These are phyloP conservation scores for Batillaria attramentaria DNA, from an alignment of 1,140 invertebrate species.

Conservation along the genomic window DNA sequence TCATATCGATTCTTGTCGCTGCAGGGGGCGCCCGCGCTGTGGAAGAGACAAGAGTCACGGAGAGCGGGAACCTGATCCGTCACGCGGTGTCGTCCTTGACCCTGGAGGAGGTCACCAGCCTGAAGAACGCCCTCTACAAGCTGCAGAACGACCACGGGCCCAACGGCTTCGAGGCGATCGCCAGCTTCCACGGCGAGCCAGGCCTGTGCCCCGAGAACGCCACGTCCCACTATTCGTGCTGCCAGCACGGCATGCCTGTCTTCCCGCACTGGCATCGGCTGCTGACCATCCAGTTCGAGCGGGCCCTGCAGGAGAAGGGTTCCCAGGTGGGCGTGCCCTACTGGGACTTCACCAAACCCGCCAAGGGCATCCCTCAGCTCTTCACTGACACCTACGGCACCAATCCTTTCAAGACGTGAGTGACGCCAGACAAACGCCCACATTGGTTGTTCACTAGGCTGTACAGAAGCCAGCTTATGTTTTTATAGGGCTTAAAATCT, in stretches of 20 bases:
- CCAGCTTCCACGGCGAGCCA: slow-evolving; percentile 43
- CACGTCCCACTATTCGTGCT: slow-evolving; percentile 35
- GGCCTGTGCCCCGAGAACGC: slow-evolving; percentile 34
- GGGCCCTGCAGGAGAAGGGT: slow-evolving; percentile 34
- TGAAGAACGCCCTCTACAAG: slow-evolving; percentile 39
- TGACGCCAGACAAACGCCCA: too few relatives aligned
- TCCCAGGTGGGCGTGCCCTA: slow-evolving; percentile 37
- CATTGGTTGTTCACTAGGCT: too few relatives aligned
- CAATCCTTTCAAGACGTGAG: slow-evolving; percentile 36
- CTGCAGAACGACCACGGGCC: slow-evolving; percentile 39
- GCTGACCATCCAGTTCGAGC: slow-evolving; percentile 44
- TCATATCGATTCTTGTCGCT: too few relatives aligned
- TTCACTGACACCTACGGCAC: slow-evolving; percentile 14
- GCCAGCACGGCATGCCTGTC: slow-evolving; percentile 44
- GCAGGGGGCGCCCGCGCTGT: background rate
- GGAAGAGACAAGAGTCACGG: background rate
- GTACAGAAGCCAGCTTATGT: too few relatives aligned
- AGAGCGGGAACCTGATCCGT: background rate
- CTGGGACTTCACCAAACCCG: slow-evolving; percentile 45
- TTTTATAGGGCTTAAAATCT: too few relatives aligned
- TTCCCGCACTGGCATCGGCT: slow-evolving; percentile 51
- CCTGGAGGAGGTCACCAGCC: slow-evolving; percentile 13
- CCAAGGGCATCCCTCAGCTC: slow-evolving; percentile 27
- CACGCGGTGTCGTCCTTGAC: background rate
- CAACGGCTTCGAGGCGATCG: slow-evolving; percentile 43